Conservation (phyloP, 2,113 vertebrate species). For the Thinocorus orbignyianus region DNA sequence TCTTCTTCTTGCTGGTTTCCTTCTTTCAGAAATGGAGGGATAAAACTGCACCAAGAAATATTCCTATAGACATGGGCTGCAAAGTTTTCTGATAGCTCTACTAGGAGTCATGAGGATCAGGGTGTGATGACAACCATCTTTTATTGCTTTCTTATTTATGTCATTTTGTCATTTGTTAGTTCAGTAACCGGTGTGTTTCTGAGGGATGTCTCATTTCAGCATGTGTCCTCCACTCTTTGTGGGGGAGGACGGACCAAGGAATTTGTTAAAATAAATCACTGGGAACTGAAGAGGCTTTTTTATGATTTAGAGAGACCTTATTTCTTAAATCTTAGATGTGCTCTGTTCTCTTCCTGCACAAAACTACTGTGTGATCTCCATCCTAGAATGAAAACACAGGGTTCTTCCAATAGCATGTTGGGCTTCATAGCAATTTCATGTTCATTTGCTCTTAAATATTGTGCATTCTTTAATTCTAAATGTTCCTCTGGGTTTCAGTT, state of each 20-base stretch:
- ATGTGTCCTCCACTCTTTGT: not conserved
- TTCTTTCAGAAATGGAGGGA: not conserved
- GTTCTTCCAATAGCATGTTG: not conserved
- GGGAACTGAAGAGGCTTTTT: not conserved
- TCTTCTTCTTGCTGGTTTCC: not conserved
- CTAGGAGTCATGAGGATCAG: not conserved
- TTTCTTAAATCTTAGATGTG: not conserved
- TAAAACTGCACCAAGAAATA: not conserved
- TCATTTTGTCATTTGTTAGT: not conserved
- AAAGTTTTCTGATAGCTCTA: not conserved
- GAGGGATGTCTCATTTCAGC: not conserved
- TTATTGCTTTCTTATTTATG: not conserved
- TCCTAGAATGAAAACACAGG: not conserved
- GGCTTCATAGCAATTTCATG: not conserved
- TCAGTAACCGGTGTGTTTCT: not conserved
- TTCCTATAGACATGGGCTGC: not conserved
- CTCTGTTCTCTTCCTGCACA: not conserved
- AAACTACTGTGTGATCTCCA: not conserved
- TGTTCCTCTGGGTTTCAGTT: not conserved
- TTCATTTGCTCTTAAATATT: not conserved
- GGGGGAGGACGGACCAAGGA: not conserved
- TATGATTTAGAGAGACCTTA: not conserved
- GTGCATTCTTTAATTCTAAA: not conserved
- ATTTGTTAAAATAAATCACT: not conserved
- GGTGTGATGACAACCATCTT: not conserved